Base-by-base conservation (phyloP, 1,140 invertebrate species). In the Aricia agestis region DNA sequence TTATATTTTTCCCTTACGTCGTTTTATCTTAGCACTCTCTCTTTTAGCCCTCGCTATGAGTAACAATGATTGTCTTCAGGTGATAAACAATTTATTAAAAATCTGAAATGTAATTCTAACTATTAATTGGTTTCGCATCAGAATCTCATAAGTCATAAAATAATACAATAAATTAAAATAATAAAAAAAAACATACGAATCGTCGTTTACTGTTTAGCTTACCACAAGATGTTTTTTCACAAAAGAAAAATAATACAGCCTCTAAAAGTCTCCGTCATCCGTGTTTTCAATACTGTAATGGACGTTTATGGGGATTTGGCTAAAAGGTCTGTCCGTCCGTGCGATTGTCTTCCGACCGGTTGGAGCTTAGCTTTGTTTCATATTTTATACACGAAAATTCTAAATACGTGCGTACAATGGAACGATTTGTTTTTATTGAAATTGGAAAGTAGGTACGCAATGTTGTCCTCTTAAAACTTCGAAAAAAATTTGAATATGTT, bases 241-340 rank as follows among this genome's bases (percentile, higher is more conserved):
- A 52, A 52, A 52, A 52, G 45, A 52, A 52, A 52, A 52, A 52
- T 52, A 52, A 52, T 15, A 52, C 45, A 52, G 45, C 45, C 45
- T 52, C 45, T 52, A 52, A 52, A 52, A 52, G 45, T 52, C 45
- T 15, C 41, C 45, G 18, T 63, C 13, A 11, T 15, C 45, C 45
- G 18, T 63, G 19, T 66, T 52, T 25, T 68, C 32, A 15, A 58
- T 18, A 65, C 13, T 59, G n/a, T 65, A 66, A 61, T 68, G 58
- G 72, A 73, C 57, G 25, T 58, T 68, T 74, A 67, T 68, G 32
- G 65, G 74, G 74, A 75, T 75, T 73, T 68, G 61, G 63, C 70
- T 78, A 78, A 78, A 74, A 78, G 76, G 68, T 72, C 70, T 31
- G 71, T 70, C 72, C 25, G 68, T 74, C 69, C n/a, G 66, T 52